Evolutionary conservation across 2,113 vertebrate genomes (phyloP), one percentile per base, ranked within the genome.

Genomic region (Lagopus leucura): DNA sequence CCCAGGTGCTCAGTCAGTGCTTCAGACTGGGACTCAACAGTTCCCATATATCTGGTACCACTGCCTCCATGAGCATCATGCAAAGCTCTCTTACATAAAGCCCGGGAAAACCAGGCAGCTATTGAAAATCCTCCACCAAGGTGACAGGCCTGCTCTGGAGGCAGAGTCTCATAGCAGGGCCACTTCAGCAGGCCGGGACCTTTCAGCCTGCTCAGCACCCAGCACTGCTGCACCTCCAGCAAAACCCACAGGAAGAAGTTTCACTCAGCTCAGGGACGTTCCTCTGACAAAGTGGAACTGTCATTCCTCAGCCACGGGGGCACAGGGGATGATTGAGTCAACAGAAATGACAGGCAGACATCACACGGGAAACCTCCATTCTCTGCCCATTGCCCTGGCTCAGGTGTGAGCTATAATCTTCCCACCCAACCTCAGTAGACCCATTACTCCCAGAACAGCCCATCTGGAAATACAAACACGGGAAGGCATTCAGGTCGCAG

Each of bases 131-230:
- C 36, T 45, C n/a, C 30, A 11, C 1, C 11, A 24, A 42, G 58
- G 8, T 66, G 70, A 38, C 27, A 71, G 30, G 50, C 40, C 50
- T 13, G 34, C 12, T 38, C 63, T 40, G 50, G 52, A 61, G 48
- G 50, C 43, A 45, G 32, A 48, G 77, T 30, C 38, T 36, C n/a
- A 36, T 1, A 18, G 18, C 1, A 43, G 27, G 42, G 43, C 55
- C 1, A 0, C 0, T 21, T 43, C 20, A 73, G 28, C 52, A 4
- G 36, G 52, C n/a, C 78, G 42, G 19, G n/a, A 45, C 72, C 58
- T 38, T 22, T 9, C 52, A 11, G 15, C 19, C 25, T 36, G 11
- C 70, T 36, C 61, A 34, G 45, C 0, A 0, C 52, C 9, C 28
- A 65, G 13, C 27, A 21, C 0, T 0, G 36, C 40, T 17, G 13